phyloP scores from a whole-genome alignment of 2,797 vertebrate species.

The Nannoperca australis region DNA sequence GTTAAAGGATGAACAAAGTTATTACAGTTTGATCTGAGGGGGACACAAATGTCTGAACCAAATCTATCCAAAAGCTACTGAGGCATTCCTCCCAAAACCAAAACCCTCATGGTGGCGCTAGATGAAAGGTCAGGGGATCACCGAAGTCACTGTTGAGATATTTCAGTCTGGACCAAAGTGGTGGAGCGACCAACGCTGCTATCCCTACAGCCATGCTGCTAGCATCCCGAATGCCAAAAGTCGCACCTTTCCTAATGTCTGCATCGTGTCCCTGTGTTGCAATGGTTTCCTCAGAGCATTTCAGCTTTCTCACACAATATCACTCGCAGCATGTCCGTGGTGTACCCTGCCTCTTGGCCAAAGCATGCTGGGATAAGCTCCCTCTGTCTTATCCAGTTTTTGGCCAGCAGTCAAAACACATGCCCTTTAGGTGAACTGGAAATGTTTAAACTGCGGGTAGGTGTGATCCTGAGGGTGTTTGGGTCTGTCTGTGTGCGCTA shows the following conservation, averaged over 20 bases:
- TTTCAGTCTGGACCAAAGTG: not conserved
- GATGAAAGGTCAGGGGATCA: not conserved
- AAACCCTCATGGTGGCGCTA: not conserved
- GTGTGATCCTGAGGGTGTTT: not conserved
- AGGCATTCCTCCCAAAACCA: not conserved
- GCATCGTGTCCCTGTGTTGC: not conserved
- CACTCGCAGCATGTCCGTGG: slow-evolving; percentile 3
- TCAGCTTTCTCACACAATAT: slow-evolving; percentile 10
- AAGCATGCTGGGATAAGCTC: slow-evolving; percentile 21
- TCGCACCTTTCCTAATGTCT: slow-evolving; percentile 7
- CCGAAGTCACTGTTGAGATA: not conserved
- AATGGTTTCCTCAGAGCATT: not conserved
- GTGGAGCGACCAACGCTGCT: not conserved
- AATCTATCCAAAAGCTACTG: not conserved
- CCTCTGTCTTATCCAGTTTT: slow-evolving; percentile 1
- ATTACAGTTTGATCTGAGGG: not conserved
- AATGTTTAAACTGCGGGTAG: not conserved
- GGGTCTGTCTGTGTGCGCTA: not conserved
- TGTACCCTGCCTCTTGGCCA: slow-evolving; percentile 17
- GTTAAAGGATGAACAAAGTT: not conserved
- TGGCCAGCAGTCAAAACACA: not conserved
- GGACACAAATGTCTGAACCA: not conserved
- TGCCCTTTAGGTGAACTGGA: slow-evolving; percentile 6
- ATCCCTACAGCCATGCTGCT: not conserved
- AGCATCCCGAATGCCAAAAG: not conserved